Evolutionary conservation across 37 sponge, comb jelly and placozoan species (phyloP).

Genomic region (Bolinopsis microptera): DNA sequence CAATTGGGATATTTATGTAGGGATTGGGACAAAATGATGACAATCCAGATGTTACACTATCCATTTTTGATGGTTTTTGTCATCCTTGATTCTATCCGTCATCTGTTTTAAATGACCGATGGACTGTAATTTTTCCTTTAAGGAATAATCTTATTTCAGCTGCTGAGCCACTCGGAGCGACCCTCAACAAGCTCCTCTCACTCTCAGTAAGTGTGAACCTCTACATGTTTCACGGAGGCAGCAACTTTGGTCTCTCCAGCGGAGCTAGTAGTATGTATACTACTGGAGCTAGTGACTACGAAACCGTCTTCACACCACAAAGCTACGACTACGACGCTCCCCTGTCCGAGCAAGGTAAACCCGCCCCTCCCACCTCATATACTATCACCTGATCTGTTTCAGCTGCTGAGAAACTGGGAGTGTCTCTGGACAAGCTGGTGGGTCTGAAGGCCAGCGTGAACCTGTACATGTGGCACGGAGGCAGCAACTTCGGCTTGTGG

Average conservation of each 20-base stretch:
- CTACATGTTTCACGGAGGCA: slow-evolving; percentile 79
- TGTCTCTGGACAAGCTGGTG: neutral
- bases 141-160: too few relatives aligned
- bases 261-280: too few relatives aligned
- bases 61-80: too few relatives aligned
- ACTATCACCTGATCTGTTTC: neutral
- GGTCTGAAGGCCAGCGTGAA: slow-evolving; percentile 3
- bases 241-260: slow-evolving; percentile 93
- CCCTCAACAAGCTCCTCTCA: neutral
- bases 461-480: slow-evolving; percentile 73
- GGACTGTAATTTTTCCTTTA: too few relatives aligned
- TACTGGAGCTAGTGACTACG: neutral
- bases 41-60: too few relatives aligned
- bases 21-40: too few relatives aligned
- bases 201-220: neutral
- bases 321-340: slow-evolving; percentile 86
- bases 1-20: too few relatives aligned
- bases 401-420: neutral
- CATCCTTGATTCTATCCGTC: too few relatives aligned
- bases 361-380: neutral
- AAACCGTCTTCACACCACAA: slow-evolving; percentile 69
- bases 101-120: too few relatives aligned
- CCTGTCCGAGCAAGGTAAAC: slow-evolving; percentile 14
- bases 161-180: neutral
- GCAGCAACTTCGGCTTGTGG: slow-evolving; percentile 93